Percentiles rank a stretch among this genome's conserved stretches.
phyloP scores from a whole-genome alignment of 2,888 invertebrate genomes.

The Lasioglossum leucozonium region DNA sequence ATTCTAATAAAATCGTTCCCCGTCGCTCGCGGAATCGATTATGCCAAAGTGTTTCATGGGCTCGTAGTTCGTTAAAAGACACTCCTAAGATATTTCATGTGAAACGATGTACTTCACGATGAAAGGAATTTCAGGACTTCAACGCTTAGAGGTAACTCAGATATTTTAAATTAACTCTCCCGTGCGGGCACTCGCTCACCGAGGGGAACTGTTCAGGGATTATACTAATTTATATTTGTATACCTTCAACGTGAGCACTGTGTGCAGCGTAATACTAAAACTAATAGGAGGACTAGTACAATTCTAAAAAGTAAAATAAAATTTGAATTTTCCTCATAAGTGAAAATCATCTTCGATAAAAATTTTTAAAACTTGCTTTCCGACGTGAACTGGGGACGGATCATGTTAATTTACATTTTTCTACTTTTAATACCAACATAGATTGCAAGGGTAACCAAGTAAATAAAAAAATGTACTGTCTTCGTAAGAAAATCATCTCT shows the following conservation, averaged over 20 bases:
- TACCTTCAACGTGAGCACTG: too few species aligned
- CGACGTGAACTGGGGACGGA: too few species aligned
- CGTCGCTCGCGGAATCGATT: background rate
- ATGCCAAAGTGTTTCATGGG: background rate
- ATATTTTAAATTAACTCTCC: background rate
- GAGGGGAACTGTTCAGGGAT: background rate
- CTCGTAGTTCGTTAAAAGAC: background rate
- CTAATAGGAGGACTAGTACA: too few species aligned
- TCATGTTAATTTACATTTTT: too few species aligned
- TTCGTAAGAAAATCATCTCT: too few species aligned
- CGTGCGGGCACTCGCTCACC: background rate
- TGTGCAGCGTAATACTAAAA: too few species aligned
- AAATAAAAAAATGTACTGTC: too few species aligned
- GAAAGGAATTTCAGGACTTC: background rate
- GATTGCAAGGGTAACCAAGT: too few species aligned
- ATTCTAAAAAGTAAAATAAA: background rate
- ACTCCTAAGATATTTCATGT: slow-evolving; percentile 1
- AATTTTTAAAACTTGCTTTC: too few species aligned
- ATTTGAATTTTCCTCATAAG: too few species aligned
- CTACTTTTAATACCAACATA: too few species aligned
- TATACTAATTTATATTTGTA: background rate
- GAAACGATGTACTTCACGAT: background rate
- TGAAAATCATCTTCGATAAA: too few species aligned
- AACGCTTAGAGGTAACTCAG: background rate
- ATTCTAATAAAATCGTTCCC: slow-evolving; percentile 13